Evolutionary conservation across 1,140 invertebrate species (phyloP), one percentile per base, ranked within the genome.

Genomic region (Limonius californicus): DNA sequence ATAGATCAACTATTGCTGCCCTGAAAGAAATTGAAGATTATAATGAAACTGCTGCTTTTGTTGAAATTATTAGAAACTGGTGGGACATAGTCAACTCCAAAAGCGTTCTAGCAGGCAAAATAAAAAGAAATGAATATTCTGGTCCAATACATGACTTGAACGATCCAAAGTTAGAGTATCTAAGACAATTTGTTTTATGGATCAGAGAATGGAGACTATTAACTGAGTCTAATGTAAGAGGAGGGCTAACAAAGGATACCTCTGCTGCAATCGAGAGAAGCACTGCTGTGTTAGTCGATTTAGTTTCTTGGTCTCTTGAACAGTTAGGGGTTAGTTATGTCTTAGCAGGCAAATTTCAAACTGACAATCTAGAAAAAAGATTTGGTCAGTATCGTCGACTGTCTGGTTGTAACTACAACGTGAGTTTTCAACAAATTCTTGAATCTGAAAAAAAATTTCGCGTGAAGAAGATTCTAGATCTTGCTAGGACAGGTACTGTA

Each of bases 391-490:
- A 67, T 39, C 20, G 57, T 7, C n/a, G 14, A 1, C 19, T 64
- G 19, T 53, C 54, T 20, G 65, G 65, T 0, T 30, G 18, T 27
- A 64, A 64, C 27, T 64, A 61, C 45, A 18, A 67, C 35, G 23
- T 67, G 1, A 53, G 50, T 1, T 8, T 57, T 42, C 1, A 2
- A 19, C 62, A 67, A 54, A 54, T 64, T 19, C 53, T 61, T 6
- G 65, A 67, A 43, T 56, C 62, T 7, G 57, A 67, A 56, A 45
- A 43, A 14, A 62, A 62, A 62, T n/a, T n/a, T n/a, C n/a, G n/a
- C n/a, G n/a, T n/a, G n/a, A n/a, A n/a, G n/a, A n/a, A n/a, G n/a
- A n/a, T n/a, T n/a, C n/a, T n/a, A n/a, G n/a, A n/a, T n/a, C n/a
- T n/a, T n/a, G n/a, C n/a, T n/a, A n/a, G n/a, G n/a, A n/a, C n/a